A percentile compares a stretch with the other conserved stretches of the same genome.
These are phyloP conservation scores for Temnothorax rugatulus DNA, from an alignment of 2,888 invertebrate species.

Conservation along the genomic window DNA sequence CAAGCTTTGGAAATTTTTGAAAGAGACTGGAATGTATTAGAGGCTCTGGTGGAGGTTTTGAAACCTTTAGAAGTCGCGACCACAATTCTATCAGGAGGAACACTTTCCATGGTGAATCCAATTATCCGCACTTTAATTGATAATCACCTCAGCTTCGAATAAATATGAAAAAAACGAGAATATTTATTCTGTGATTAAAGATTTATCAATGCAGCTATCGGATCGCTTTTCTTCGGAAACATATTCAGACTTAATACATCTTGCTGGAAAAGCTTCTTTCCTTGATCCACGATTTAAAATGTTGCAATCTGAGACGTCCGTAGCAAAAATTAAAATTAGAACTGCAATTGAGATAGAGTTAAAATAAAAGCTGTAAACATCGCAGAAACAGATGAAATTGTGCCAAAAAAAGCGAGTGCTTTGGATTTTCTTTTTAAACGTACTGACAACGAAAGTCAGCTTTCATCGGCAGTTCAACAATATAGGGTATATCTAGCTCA, in stretches of 20 bases:
- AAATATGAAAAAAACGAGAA: neutral
- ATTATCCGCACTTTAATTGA: conserved; percentile 4
- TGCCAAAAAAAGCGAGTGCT: too few species aligned
- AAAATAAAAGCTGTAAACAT: too few species aligned
- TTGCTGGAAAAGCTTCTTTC: too few species aligned
- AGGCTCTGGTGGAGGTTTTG: neutral
- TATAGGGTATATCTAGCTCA: neutral
- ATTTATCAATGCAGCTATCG: neutral
- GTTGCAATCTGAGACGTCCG: too few species aligned
- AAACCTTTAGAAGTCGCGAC: neutral
- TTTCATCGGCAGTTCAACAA: too few species aligned
- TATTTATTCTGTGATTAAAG: neutral
- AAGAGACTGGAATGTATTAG: neutral
- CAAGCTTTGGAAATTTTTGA: neutral
- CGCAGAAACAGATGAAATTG: too few species aligned
- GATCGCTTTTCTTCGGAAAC: neutral
- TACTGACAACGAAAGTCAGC: too few species aligned
- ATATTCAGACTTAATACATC: too few species aligned
- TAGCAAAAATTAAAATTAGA: too few species aligned
- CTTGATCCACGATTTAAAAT: too few species aligned
- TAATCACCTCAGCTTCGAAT: neutral
- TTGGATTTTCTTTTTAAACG: too few species aligned
- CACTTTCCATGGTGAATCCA: neutral
- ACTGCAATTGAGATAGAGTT: too few species aligned
- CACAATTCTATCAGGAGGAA: neutral